These are phyloP conservation scores for Chaunax sp. DNA, from an alignment of 2,797 vertebrate species.

Conservation along the genomic window DNA sequence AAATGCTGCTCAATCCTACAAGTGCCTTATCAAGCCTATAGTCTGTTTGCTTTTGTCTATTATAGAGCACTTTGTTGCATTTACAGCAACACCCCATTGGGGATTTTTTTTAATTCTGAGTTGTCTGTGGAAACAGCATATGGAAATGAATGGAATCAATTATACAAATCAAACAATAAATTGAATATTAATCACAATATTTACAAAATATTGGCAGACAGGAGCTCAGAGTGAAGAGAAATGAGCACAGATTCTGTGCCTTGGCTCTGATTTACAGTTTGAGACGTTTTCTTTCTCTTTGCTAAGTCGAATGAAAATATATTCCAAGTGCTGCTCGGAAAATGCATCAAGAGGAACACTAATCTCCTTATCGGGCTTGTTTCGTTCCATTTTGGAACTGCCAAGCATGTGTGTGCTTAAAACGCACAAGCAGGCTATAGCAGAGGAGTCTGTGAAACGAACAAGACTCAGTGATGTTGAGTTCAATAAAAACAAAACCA, in stretches of 20 bases:
- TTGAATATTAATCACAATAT: constrained; percentile 24
- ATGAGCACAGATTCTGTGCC: not conserved
- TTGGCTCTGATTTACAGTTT: constrained; percentile 28
- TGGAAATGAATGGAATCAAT: not conserved
- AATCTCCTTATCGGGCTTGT: constrained; percentile 48
- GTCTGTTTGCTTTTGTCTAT: constrained; percentile 14
- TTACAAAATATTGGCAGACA: constrained; percentile 27
- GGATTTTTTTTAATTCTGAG: not conserved
- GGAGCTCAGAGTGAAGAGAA: no score
- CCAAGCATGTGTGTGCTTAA: constrained; percentile 38
- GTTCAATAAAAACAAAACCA: constrained; percentile 10
- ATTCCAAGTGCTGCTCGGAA: constrained; percentile 28
- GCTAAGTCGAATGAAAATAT: constrained; percentile 34
- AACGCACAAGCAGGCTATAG: constrained; percentile 11
- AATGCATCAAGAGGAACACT: constrained; percentile 39
- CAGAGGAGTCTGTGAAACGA: constrained; percentile 18
- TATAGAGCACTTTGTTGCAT: no score
- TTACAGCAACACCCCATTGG: no score
- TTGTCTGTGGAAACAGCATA: constrained; percentile 4
- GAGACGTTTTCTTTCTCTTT: constrained; percentile 18
- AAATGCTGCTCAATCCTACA: constrained; percentile 45
- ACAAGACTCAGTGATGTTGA: constrained; percentile 9
- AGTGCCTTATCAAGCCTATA: constrained; percentile 34
- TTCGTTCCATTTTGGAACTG: constrained; percentile 38
- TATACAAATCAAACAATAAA: not conserved